Conservation (phyloP, 2,113 vertebrate genomes). For the Brevimyrus niger region DNA sequence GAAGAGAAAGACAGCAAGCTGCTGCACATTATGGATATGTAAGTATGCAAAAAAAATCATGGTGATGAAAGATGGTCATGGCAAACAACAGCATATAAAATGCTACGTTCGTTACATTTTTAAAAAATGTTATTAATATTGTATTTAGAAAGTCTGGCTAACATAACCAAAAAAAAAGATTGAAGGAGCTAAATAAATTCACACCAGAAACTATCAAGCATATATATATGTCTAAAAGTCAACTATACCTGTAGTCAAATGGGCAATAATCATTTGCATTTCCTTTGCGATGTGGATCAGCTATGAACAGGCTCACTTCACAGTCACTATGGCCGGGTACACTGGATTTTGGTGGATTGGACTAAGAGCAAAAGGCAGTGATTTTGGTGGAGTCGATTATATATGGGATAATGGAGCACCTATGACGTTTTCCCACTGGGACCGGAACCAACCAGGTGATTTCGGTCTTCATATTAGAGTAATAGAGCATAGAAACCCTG, state of each 20-base stretch:
- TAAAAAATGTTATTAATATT: background rate
- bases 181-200: background rate
- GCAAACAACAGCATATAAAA: background rate
- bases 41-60: constrained; percentile 23
- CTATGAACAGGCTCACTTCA: constrained; percentile 65
- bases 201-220: background rate
- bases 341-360: constrained; percentile 60
- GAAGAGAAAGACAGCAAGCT: constrained; percentile 38
- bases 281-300: constrained; percentile 33
- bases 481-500: background rate
- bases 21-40: constrained; percentile 63
- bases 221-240: background rate
- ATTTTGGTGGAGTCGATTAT: constrained; percentile 57
- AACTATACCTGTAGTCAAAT: background rate
- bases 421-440: constrained; percentile 64
- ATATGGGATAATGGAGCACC: constrained; percentile 53
- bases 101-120: background rate
- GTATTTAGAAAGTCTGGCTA: background rate
- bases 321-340: constrained; percentile 44
- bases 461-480: background rate
- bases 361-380: constrained; percentile 46
- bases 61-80: background rate
- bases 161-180: background rate
- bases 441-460: constrained; percentile 58
- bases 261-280: background rate